A percentile compares a stretch with the other conserved stretches of the same genome.
phyloP scores from a whole-genome alignment of 92 coral and sea anemone genomes.

The Actinostola sp. region DNA sequence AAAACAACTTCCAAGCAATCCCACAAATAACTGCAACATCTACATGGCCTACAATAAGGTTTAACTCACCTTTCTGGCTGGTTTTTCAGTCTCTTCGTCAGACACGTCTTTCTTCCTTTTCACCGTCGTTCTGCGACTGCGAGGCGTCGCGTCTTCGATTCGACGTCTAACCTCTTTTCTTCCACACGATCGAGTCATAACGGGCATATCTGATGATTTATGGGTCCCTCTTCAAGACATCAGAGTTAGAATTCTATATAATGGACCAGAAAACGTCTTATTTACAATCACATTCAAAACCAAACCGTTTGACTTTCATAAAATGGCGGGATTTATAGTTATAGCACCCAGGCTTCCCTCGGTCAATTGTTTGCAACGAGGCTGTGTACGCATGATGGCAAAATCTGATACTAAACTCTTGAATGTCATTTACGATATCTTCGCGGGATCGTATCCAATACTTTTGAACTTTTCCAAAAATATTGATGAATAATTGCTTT shows the following conservation, averaged over 20 bases:
- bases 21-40: background rate
- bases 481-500: too few relatives aligned
- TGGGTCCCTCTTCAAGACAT: background rate
- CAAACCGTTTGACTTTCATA: conserved; percentile 52
- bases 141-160: conserved; percentile 80
- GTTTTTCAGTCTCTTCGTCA: conserved; percentile 51
- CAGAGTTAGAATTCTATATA: background rate
- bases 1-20: background rate
- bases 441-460: too few relatives aligned
- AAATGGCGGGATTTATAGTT: conserved; percentile 38
- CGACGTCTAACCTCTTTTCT: conserved; percentile 57
- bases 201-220: conserved; percentile 67
- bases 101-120: conserved; percentile 63
- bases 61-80: conserved; percentile 52
- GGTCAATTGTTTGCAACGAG: background rate
- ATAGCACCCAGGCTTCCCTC: conserved; percentile 27
- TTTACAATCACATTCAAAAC: conserved; percentile 16
- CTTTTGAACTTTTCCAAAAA: too few relatives aligned
- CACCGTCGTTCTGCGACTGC: conserved; percentile 45
- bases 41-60: background rate
- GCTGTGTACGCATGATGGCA: too few relatives aligned
- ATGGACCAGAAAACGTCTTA: background rate
- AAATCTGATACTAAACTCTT: too few relatives aligned
- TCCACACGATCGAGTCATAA: conserved; percentile 69
- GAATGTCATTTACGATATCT: too few relatives aligned